A percentile compares a stretch with the other conserved stretches of the same genome.
These are phyloP conservation scores for Forbesichthys papilliferus DNA, from an alignment of 2,113 vertebrate genomes.

Conservation along the genomic window DNA sequence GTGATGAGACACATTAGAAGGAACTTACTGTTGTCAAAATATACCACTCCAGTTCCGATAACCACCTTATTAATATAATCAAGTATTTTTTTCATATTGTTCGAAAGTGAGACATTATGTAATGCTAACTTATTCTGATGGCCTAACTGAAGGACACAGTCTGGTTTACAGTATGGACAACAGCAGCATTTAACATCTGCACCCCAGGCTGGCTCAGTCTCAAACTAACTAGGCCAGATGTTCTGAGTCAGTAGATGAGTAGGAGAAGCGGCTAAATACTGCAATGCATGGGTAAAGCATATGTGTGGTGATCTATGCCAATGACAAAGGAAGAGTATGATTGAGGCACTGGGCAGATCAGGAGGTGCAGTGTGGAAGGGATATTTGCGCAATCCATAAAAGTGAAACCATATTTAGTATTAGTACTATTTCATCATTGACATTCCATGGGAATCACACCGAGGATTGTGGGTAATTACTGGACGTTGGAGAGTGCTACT, in stretches of 20 bases:
- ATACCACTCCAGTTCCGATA: too few species aligned
- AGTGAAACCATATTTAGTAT: neutral
- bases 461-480: constrained; percentile 16
- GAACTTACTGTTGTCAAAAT: too few species aligned
- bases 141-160: neutral
- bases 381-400: neutral
- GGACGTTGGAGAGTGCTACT: neutral
- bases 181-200: constrained; percentile 45
- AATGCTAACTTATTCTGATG: constrained; percentile 1
- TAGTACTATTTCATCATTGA: neutral
- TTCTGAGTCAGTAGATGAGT: constrained; percentile 56
- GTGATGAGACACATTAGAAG: neutral
- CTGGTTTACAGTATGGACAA: constrained; percentile 17
- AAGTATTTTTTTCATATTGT: neutral
- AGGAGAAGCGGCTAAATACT: constrained; percentile 41
- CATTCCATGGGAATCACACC: neutral
- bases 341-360: neutral
- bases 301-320: constrained; percentile 7
- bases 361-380: constrained; percentile 5
- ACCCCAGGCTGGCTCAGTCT: constrained; percentile 27
- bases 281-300: constrained; percentile 8
- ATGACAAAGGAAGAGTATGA: neutral
- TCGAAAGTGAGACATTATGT: constrained; percentile 18
- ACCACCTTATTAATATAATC: too few species aligned
- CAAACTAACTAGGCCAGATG: constrained; percentile 58